Base-by-base conservation (phyloP, 2,888 invertebrate genomes). In the Azorinus chamasolen region DNA sequence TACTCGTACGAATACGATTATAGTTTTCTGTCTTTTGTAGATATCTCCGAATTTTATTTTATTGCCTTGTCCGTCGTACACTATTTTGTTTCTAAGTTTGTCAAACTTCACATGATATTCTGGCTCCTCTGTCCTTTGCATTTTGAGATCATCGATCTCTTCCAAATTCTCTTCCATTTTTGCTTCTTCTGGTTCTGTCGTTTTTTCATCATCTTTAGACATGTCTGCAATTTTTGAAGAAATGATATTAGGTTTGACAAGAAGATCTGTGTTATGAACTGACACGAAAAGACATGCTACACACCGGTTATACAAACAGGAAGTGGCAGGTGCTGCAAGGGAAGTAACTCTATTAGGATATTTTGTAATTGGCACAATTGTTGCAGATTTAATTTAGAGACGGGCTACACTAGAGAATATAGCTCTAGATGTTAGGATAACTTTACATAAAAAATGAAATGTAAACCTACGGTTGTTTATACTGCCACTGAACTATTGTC, bases 21-120 rank as follows among this genome's bases (percentile, higher is more conserved):
- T 87, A 8, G 91, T 90, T 73, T 91, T 91, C 74, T 91, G 88
- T 37, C 85, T 76, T 71, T 86, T 88, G 68, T 88, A 91, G 25
- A 91, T 84, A 45, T 90, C 91, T 8, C 87, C 86, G 74, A 91
- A 89, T 32, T 80, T 72, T 12, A 89, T 86, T 79, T 88, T 85
- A 64, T 87, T 88, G 6, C 89, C 91, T 57, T 75, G 71, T 59
- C 88, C 88, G 74, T 91, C 90, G 57, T 62, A 86, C 8, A 91
- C 89, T 51, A 75, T 43, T 39, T 82, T 63, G 58, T 88, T 79
- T 51, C 81, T 65, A 2, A 88, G 37, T 61, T 82, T 84, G 5
- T 83, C 74, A 57, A 89, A 86, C 55, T 89, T 79, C 4, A 91
- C 59, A n/a, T 70, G 63, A 27, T 82, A 72, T 46, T 90, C 89